Conservation (phyloP, 2,797 vertebrate genomes). For the Cetoscarus ocellatus region DNA sequence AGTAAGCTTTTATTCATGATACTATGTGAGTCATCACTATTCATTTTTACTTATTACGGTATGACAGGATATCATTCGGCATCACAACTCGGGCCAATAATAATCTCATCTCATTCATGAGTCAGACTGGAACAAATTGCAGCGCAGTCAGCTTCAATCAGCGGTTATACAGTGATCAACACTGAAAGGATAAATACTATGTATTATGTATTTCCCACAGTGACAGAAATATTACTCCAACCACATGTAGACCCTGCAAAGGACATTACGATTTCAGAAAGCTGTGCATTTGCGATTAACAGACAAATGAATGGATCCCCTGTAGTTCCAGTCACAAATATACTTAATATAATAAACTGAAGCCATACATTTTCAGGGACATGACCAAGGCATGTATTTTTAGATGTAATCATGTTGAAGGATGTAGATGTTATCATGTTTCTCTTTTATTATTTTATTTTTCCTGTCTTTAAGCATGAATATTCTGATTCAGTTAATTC, state of each 20-base stretch:
- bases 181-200: conserved; percentile 47
- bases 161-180: conserved; percentile 52
- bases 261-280: neutral
- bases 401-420: too few species aligned
- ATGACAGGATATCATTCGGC: conserved; percentile 70
- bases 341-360: neutral
- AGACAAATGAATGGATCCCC: neutral
- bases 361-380: neutral
- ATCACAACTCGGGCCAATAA: conserved; percentile 70
- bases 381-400: neutral
- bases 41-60: conserved; percentile 70
- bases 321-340: neutral
- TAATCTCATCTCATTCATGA: conserved; percentile 69
- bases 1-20: conserved; percentile 66
- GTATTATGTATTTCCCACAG: conserved; percentile 21
- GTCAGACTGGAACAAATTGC: conserved; percentile 68
- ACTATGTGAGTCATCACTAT: conserved; percentile 66
- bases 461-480: neutral
- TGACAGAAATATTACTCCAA: conserved; percentile 22
- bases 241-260: neutral
- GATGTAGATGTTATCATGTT: too few species aligned
- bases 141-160: conserved; percentile 63
- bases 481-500: too few species aligned
- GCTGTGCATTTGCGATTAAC: neutral
- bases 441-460: neutral